A percentile compares a stretch with the other conserved stretches of the same genome.
Evolutionary conservation across 2,797 vertebrate species (phyloP).

Genomic region (Micropoecilia bifurca): DNA sequence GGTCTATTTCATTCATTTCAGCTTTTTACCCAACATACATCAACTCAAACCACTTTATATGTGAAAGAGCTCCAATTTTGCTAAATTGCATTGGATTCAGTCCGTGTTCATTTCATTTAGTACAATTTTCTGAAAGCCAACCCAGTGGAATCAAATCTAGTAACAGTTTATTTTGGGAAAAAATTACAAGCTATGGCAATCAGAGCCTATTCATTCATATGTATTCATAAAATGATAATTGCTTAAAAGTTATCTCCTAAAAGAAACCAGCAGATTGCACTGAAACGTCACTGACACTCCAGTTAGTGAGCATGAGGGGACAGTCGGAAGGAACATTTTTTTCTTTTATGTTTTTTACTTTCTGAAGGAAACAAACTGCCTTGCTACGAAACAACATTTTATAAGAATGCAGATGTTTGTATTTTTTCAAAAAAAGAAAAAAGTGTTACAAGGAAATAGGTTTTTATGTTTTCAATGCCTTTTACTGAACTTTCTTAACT

Average conservation of each 20-base stretch:
- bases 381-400: background rate
- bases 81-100: background rate
- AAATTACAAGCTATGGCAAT: background rate
- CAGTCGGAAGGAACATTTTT: background rate
- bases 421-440: background rate
- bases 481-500: background rate
- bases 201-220: background rate
- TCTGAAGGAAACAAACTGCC: background rate
- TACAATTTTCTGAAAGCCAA: background rate
- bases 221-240: background rate
- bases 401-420: background rate
- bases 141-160: background rate
- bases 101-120: background rate
- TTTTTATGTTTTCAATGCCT: background rate
- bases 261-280: background rate
- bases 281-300: background rate
- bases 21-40: background rate
- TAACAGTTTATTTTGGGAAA: background rate
- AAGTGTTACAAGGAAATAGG: background rate
- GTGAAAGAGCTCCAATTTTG: background rate
- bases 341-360: background rate
- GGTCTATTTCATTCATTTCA: background rate
- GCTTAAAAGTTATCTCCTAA: background rate
- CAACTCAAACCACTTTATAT: background rate
- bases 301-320: background rate